Conservation (phyloP, 2,888 invertebrate species). For the Diloba caeruleocephala region DNA sequence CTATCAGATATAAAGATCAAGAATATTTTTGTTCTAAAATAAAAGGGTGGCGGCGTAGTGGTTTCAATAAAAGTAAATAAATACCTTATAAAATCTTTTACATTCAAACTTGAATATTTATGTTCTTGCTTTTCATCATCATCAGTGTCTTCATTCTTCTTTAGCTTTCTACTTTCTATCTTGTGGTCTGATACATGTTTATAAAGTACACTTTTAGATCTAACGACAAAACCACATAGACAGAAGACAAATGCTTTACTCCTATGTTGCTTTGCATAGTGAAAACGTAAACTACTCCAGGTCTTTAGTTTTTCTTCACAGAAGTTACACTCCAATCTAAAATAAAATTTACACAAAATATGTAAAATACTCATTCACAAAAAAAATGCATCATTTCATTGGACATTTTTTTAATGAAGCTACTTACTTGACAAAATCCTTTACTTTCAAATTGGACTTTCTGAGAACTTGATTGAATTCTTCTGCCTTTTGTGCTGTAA, state of each 20-base stretch:
- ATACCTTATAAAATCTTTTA: slow-evolving; percentile 80
- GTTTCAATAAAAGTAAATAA: not conserved
- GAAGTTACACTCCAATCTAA: slow-evolving; percentile 74
- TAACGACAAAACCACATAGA: slow-evolving; percentile 77
- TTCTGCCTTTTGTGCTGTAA: slow-evolving; percentile 63
- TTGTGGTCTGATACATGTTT: slow-evolving; percentile 82
- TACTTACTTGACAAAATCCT: slow-evolving; percentile 74
- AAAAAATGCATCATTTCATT: too few species aligned
- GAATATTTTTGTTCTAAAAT: too few species aligned
- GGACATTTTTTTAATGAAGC: too few species aligned
- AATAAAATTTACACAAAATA: slow-evolving; percentile 14
- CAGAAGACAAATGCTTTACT: slow-evolving; percentile 74
- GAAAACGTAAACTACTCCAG: slow-evolving; percentile 72
- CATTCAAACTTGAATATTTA: slow-evolving; percentile 72
- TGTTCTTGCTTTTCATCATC: slow-evolving; percentile 63
- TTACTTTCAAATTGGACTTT: slow-evolving; percentile 74
- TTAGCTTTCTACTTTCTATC: slow-evolving; percentile 70
- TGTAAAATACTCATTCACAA: too few species aligned
- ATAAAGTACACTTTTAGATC: slow-evolving; percentile 80
- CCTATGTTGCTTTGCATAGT: slow-evolving; percentile 73
- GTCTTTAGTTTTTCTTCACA: slow-evolving; percentile 73
- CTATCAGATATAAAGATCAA: too few species aligned
- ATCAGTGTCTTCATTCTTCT: slow-evolving; percentile 56
- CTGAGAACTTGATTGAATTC: slow-evolving; percentile 72
- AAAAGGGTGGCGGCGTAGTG: too few species aligned